These are phyloP conservation scores for Thalassaphorura encarpata DNA, from an alignment of 1,140 invertebrate genomes.

Conservation along the genomic window DNA sequence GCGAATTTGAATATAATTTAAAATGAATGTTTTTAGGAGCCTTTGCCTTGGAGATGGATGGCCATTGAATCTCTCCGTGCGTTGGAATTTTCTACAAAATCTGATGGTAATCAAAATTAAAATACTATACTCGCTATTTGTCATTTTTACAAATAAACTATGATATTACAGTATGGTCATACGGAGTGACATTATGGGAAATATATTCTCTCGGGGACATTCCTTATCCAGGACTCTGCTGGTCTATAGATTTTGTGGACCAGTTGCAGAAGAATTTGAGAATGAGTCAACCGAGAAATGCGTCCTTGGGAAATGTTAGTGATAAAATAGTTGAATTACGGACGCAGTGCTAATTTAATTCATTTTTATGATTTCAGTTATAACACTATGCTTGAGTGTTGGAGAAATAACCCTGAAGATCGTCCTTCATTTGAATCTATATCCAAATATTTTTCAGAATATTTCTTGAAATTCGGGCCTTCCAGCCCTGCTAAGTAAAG, in stretches of 20 bases:
- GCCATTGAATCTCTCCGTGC: slow-evolving; percentile 4
- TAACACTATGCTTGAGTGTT: slow-evolving; percentile 11
- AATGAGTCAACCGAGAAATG: neutral
- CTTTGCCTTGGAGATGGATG: slow-evolving; percentile 9
- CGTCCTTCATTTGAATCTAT: too few relatives aligned
- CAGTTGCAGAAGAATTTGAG: neutral
- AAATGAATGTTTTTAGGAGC: neutral
- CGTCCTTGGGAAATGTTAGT: too few relatives aligned
- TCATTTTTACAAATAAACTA: too few relatives aligned
- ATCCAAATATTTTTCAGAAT: too few relatives aligned
- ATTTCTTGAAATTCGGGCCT: too few relatives aligned
- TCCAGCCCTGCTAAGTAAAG: too few relatives aligned
- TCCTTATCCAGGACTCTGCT: slow-evolving; percentile 6
- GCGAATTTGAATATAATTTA: neutral
- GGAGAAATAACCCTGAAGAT: slow-evolving; percentile 11
- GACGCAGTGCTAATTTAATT: neutral
- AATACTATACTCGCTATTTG: too few relatives aligned
- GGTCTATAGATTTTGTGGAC: neutral
- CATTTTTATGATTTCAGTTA: slow-evolving; percentile 2
- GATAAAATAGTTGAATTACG: too few relatives aligned
- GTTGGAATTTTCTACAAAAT: slow-evolving; percentile 5
- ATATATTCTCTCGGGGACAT: slow-evolving; percentile 8
- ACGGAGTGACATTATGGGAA: slow-evolving; percentile 12
- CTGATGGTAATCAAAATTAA: too few relatives aligned
- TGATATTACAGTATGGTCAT: too few relatives aligned